A percentile compares a stretch with the other conserved stretches of the same genome.
Evolutionary conservation across 1,140 invertebrate genomes (phyloP).

Genomic region (Aricia agestis): DNA sequence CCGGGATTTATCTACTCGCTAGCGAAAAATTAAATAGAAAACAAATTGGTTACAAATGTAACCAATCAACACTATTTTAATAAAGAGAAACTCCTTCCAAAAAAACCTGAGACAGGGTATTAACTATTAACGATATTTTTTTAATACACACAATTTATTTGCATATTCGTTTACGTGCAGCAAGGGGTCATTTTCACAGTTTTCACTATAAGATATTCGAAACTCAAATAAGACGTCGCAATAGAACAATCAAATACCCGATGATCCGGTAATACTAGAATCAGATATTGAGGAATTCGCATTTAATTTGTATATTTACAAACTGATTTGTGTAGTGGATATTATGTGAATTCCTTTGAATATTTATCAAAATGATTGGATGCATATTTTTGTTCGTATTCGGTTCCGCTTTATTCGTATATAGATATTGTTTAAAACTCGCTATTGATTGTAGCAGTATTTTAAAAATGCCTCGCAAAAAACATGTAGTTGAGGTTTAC

Average conservation of each 20-base stretch:
- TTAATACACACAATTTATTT: too few species aligned
- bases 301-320: conserved; percentile 15
- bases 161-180: not conserved
- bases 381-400: not conserved
- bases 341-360: conserved; percentile 6
- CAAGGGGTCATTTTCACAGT: not conserved
- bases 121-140: too few species aligned
- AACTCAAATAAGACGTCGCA: not conserved
- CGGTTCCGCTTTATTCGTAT: not conserved
- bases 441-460: too few species aligned
- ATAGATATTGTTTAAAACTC: not conserved
- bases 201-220: not conserved
- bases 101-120: too few species aligned
- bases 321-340: conserved; percentile 1
- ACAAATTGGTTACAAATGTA: too few species aligned
- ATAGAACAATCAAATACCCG: conserved; percentile 2
- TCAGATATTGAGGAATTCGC: conserved; percentile 17
- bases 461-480: too few species aligned
- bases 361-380: conserved; percentile 4
- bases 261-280: conserved; percentile 15
- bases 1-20: too few species aligned
- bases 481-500: too few species aligned
- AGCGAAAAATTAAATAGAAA: too few species aligned
- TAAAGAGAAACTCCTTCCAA: too few species aligned
- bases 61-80: too few species aligned